A percentile compares a stretch with the other conserved stretches of the same genome.
These are phyloP conservation scores for Lycocorax pyrrhopterus DNA, from an alignment of 2,113 vertebrate genomes.

Conservation along the genomic window DNA sequence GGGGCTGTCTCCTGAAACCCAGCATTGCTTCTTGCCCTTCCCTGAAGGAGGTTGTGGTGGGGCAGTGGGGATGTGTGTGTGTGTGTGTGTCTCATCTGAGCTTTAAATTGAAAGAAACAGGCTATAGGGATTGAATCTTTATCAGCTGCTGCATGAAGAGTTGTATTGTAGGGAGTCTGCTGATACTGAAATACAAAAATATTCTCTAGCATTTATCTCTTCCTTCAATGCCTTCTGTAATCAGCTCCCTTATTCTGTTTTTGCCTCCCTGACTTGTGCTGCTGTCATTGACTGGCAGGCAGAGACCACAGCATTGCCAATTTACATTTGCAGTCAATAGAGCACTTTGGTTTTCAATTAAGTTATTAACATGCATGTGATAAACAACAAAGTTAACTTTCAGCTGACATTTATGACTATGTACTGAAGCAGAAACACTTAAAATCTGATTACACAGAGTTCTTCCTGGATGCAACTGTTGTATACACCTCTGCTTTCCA, in stretches of 20 bases:
- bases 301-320: background rate
- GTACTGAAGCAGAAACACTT: background rate
- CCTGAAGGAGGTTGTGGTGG: background rate
- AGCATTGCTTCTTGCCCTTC: background rate
- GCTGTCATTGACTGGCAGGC: background rate
- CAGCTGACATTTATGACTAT: conserved; percentile 19
- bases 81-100: background rate
- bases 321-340: conserved; percentile 45
- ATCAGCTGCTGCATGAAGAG: background rate
- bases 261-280: background rate
- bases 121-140: background rate
- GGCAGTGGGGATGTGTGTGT: background rate
- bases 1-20: background rate
- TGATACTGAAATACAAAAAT: background rate
- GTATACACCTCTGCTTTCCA: background rate
- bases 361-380: conserved; percentile 30
- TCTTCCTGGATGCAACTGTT: background rate
- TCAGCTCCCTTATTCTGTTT: background rate
- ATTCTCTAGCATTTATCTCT: background rate
- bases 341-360: background rate
- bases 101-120: background rate
- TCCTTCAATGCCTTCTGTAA: background rate
- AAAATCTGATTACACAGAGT: background rate
- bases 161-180: background rate
- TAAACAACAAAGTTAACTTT: conserved; percentile 27